These are phyloP conservation scores for Pogonus chalceus DNA, from an alignment of 1,140 invertebrate genomes.

Conservation along the genomic window DNA sequence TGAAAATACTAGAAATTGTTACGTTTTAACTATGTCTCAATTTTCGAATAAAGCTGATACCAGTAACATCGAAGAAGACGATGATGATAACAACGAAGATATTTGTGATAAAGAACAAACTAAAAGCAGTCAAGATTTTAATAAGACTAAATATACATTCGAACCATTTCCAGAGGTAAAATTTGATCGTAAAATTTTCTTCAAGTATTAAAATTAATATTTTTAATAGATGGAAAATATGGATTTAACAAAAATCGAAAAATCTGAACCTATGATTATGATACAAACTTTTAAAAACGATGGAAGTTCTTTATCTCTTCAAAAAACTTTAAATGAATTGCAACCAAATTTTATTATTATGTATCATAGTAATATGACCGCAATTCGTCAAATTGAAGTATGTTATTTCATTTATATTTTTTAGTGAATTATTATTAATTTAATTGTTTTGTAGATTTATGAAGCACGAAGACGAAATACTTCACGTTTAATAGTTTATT, in stretches of 20 bases:
- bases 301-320: constrained; percentile 56
- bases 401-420: neutral
- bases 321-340: constrained; percentile 52
- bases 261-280: constrained; percentile 50
- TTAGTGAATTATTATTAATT: constrained; percentile 4
- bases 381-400: constrained; percentile 82
- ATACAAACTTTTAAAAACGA: constrained; percentile 67
- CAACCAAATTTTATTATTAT: constrained; percentile 78
- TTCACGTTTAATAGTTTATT: constrained; percentile 65
- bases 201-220: neutral
- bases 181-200: neutral
- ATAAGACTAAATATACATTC: constrained; percentile 38
- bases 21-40: constrained; percentile 59
- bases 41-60: constrained; percentile 21
- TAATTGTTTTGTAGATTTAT: constrained; percentile 29
- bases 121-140: constrained; percentile 13
- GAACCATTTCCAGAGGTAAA: constrained; percentile 54
- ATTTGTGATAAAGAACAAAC: constrained; percentile 28
- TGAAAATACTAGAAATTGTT: constrained; percentile 49
- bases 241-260: constrained; percentile 47
- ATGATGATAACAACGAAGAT: constrained; percentile 20
- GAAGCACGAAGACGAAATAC: constrained; percentile 61
- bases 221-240: constrained; percentile 49
- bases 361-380: constrained; percentile 81
- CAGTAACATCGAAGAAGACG: constrained; percentile 27